These are phyloP conservation scores for Acridotheres tristis DNA, from an alignment of 2,797 vertebrate genomes.

Conservation along the genomic window DNA sequence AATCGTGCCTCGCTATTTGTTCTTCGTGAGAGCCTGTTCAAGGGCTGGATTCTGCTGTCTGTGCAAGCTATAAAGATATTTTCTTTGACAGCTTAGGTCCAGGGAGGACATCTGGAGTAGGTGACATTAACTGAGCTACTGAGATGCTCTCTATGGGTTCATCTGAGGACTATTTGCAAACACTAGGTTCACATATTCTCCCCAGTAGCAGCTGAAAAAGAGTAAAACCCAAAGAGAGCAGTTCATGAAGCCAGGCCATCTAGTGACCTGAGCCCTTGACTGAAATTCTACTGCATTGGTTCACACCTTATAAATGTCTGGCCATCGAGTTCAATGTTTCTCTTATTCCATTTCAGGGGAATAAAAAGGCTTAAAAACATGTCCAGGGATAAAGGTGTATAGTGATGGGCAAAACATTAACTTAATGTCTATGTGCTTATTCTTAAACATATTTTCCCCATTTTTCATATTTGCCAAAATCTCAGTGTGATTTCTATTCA, in stretches of 20 bases:
- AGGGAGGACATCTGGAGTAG: slow-evolving; percentile 19
- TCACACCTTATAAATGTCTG: neutral
- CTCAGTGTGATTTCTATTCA: neutral
- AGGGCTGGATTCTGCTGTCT: neutral
- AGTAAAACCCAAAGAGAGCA: neutral
- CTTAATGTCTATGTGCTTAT: neutral
- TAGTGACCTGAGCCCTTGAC: neutral
- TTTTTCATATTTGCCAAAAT: neutral
- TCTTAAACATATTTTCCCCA: neutral
- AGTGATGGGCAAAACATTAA: neutral
- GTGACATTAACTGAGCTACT: neutral
- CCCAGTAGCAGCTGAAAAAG: neutral
- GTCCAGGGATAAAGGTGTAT: neutral
- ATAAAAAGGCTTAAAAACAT: neutral
- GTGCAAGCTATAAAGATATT: neutral
- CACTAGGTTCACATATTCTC: neutral
- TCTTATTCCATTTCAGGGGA: neutral
- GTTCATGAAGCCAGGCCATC: neutral
- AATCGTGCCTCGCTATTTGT: neutral
- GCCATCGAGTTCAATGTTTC: accelerated
- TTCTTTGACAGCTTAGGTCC: slow-evolving; percentile 16
- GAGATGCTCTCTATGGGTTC: slow-evolving; percentile 4
- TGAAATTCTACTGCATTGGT: neutral
- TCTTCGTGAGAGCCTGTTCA: neutral
- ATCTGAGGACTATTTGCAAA: neutral